These are phyloP conservation scores for Dolichotis patagonum DNA, from an alignment of 2,113 vertebrate genomes.

Conservation along the genomic window DNA sequence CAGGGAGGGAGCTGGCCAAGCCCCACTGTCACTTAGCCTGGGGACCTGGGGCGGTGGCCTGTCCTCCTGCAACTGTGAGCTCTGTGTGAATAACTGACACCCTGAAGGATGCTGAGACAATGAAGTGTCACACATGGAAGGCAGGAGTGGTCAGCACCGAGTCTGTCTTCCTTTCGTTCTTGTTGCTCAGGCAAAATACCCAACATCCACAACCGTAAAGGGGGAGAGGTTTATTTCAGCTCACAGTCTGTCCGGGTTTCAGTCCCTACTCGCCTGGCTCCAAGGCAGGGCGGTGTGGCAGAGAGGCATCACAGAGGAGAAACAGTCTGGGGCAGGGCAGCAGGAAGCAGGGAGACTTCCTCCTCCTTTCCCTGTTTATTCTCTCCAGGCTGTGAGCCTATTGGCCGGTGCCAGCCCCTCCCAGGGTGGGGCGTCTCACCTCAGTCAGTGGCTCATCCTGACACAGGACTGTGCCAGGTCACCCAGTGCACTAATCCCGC, in stretches of 20 bases:
- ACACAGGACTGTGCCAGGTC: background rate
- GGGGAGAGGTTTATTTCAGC: background rate
- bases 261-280: background rate
- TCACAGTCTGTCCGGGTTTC: background rate
- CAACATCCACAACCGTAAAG: background rate
- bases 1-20: background rate
- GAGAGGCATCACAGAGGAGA: no score
- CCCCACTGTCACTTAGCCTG: background rate
- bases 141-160: background rate
- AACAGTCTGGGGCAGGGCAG: background rate
- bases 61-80: background rate
- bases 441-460: no score
- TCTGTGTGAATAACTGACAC: background rate
- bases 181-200: background rate
- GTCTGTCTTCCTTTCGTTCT: background rate
- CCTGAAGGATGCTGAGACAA: background rate
- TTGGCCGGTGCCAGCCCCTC: background rate
- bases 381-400: background rate
- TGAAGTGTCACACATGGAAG: background rate
- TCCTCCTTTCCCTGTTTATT: background rate
- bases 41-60: background rate
- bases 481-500: no score
- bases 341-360: background rate
- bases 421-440: no score
- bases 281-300: background rate